These are phyloP conservation scores for Hydrotaea cyrtoneurina DNA, from an alignment of 2,888 invertebrate species.

Conservation along the genomic window DNA sequence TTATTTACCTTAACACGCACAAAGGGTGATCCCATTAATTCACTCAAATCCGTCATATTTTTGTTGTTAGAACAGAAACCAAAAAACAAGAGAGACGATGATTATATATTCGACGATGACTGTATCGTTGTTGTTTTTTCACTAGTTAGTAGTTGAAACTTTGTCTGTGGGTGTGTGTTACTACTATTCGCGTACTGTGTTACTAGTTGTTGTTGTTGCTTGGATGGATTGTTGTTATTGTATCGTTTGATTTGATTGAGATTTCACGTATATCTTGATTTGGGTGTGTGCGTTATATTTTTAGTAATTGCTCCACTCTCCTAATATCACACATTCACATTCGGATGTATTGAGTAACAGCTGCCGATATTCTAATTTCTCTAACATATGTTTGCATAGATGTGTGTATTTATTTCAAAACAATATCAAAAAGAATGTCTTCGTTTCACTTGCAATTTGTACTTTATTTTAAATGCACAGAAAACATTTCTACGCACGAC, in stretches of 20 bases:
- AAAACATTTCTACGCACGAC: background rate
- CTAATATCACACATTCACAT: background rate
- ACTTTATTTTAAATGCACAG: conserved; percentile 34
- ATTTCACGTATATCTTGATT: background rate
- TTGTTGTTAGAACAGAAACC: background rate
- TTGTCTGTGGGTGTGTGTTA: background rate
- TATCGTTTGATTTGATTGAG: background rate
- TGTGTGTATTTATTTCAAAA: background rate
- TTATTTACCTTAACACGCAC: conserved; percentile 79
- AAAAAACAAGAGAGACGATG: background rate
- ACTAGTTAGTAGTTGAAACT: background rate
- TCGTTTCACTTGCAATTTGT: conserved; percentile 23
- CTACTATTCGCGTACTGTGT: background rate
- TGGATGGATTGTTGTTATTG: background rate
- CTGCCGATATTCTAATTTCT: background rate
- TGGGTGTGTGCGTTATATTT: background rate
- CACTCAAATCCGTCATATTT: conserved; percentile 78
- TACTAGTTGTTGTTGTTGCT: background rate
- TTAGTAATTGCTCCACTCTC: background rate
- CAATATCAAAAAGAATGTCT: conserved; percentile 28
- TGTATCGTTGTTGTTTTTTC: background rate
- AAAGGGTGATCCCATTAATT: conserved; percentile 78
- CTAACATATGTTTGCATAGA: background rate
- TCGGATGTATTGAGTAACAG: conserved; percentile 25
- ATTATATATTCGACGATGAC: background rate